Base-by-base conservation (phyloP, 92 coral and sea anemone genomes). In the Actinostola sp. region DNA sequence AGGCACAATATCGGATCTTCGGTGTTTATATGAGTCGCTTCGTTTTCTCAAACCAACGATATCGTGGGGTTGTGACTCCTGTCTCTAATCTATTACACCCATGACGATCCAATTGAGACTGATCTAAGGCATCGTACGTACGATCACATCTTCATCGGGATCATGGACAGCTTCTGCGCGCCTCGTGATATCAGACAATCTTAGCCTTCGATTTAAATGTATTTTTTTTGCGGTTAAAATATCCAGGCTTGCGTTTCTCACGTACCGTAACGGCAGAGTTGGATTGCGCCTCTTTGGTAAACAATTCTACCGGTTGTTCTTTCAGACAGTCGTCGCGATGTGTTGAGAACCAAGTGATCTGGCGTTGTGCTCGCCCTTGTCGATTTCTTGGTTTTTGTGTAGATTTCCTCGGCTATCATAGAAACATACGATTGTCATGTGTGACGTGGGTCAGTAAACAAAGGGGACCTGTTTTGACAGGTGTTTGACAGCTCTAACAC, bases 391-490 rank as follows among this genome's bases (percentile, higher is more conserved):
- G 42, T 55, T 68, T 68, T 30, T 30, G 44, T 61, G 23, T 39
- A 34, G 66, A 27, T n/a, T n/a, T 21, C 14, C 59, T 11, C 49
- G 23, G 38, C 28, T 66, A 46, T 66, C 59, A 44, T 9, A 35
- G 28, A 9, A 51, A 51, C 41, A 68, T 39, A 30, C 62, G 35
- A 28, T 50, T 50, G 59, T 68, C 62, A 50, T 30, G 13, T 49
- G 26, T 68, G 74, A 51, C 74, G 62, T 68, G 14, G n/a, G 14
- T 9, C 34, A 20, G 74, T 51, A 55, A 68, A 68, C 62, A 68
- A 50, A 48, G 26, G 33, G 8, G 24, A 33, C 35, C 16, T 51
- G 44, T 38, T 26, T 51, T 63, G 81, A 63, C 81, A 75, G 72
- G 51, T 64, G 72, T 19, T 11, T 23, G 41, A 2, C 61, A 48